These are phyloP conservation scores for Caenorhabditis angaria DNA, from an alignment of 2,888 invertebrate species.

Conservation along the genomic window DNA sequence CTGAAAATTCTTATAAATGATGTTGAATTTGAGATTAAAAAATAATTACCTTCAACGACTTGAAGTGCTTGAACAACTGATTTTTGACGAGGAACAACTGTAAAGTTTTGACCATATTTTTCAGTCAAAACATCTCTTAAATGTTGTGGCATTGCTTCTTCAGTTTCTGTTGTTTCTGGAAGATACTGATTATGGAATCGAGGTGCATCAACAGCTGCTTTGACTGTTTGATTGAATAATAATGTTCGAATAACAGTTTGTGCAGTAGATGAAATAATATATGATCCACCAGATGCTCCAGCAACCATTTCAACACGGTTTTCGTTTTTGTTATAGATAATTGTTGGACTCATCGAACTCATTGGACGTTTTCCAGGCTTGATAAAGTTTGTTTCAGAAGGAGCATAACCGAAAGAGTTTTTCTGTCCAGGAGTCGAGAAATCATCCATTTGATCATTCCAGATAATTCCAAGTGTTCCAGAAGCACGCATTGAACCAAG, in stretches of 20 bases:
- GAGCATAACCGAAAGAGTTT: slow-evolving; percentile 73
- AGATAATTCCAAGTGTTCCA: slow-evolving; percentile 67
- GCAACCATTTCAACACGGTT: slow-evolving; percentile 78
- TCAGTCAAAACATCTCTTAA: slow-evolving; percentile 59
- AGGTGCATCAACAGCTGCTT: slow-evolving; percentile 77
- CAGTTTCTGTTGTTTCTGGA: slow-evolving; percentile 81
- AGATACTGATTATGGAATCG: slow-evolving; percentile 69
- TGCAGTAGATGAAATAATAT: slow-evolving; percentile 84
- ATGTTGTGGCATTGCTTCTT: slow-evolving; percentile 77
- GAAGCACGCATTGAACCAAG: slow-evolving; percentile 66
- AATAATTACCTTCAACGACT: slow-evolving; percentile 33
- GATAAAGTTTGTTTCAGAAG: slow-evolving; percentile 86
- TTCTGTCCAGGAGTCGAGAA: slow-evolving; percentile 76
- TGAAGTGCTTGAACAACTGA: slow-evolving; percentile 67
- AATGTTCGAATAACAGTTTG: slow-evolving; percentile 78
- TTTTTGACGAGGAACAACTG: slow-evolving; percentile 58
- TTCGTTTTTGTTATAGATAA: slow-evolving; percentile 79
- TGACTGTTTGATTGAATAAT: slow-evolving; percentile 82
- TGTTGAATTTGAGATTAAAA: neutral
- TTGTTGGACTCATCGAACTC: slow-evolving; percentile 88
- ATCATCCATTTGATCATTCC: slow-evolving; percentile 71
- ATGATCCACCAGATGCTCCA: slow-evolving; percentile 89
- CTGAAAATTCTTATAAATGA: slow-evolving; percentile 44
- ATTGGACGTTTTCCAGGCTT: slow-evolving; percentile 84
- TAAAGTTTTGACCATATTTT: slow-evolving; percentile 66